phyloP scores from a whole-genome alignment of 2,113 vertebrate genomes.

The Strix aluco region DNA sequence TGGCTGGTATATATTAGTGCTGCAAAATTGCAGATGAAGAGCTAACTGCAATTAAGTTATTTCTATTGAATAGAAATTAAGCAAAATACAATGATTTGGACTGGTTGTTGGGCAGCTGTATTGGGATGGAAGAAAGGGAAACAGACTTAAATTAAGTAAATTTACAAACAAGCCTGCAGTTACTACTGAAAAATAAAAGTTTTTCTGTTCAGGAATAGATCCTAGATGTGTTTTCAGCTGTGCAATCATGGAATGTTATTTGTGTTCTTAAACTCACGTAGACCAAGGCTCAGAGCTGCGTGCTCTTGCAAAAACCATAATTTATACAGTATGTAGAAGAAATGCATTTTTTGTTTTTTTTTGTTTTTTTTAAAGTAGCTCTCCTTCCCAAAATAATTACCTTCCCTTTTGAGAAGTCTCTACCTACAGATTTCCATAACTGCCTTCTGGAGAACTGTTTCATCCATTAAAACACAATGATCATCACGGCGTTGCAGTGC shows the following conservation, averaged over 20 bases:
- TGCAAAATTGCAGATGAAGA: conserved; percentile 55
- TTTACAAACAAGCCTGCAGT: conserved; percentile 31
- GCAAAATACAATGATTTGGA: conserved; percentile 36
- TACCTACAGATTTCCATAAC: no score
- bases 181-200: conserved; percentile 26
- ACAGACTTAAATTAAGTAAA: conserved; percentile 49
- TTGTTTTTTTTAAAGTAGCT: neutral
- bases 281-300: neutral
- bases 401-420: neutral
- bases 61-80: conserved; percentile 45
- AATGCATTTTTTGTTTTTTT: neutral
- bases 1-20: conserved; percentile 62
- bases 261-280: neutral
- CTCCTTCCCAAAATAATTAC: neutral
- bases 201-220: neutral
- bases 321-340: accelerated
- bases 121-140: conserved; percentile 7
- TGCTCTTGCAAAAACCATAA: neutral
- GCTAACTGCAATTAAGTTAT: conserved; percentile 60
- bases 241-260: neutral
- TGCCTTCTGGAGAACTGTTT: neutral
- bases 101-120: conserved; percentile 31
- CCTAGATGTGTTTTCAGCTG: neutral
- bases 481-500: neutral
- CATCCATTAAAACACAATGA: no score